A percentile compares a stretch with the other conserved stretches of the same genome.
These are phyloP conservation scores for Conger conger DNA, from an alignment of 2,113 vertebrate genomes.

Conservation along the genomic window DNA sequence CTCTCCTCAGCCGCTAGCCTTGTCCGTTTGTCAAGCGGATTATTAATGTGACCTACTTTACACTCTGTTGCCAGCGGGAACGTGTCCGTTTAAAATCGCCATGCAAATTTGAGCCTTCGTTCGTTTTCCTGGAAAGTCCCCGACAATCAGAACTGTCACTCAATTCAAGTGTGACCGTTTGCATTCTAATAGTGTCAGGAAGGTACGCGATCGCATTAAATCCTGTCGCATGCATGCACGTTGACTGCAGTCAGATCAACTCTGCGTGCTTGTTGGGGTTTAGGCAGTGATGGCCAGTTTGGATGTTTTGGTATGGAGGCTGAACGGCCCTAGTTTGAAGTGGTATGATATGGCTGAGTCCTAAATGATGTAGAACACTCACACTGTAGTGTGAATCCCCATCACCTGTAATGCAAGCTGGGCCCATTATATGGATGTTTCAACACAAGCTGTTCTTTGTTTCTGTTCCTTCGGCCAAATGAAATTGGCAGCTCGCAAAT, in stretches of 20 bases:
- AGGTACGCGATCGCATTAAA: not conserved
- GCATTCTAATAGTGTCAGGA: not conserved
- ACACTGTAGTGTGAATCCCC: no score
- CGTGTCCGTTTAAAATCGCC: not conserved
- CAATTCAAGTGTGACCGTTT: not conserved
- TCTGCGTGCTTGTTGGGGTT: not conserved
- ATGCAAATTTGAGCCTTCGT: not conserved
- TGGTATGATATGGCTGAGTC: no score
- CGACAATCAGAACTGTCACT: not conserved
- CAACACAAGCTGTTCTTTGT: no score
- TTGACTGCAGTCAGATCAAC: not conserved
- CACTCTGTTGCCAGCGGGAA: not conserved
- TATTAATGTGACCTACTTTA: not conserved
- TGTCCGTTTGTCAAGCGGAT: not conserved
- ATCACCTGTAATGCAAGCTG: no score
- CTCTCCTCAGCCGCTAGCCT: not conserved
- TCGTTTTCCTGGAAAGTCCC: not conserved
- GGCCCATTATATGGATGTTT: no score
- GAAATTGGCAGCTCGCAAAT: no score
- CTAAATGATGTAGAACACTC: no score
- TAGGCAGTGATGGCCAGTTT: no score
- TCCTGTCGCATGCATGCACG: not conserved
- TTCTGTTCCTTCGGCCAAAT: no score
- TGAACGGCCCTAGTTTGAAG: no score
- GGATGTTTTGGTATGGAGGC: no score